Evolutionary conservation across 2,888 invertebrate genomes (phyloP).

Genomic region (Lottia gigantea): DNA sequence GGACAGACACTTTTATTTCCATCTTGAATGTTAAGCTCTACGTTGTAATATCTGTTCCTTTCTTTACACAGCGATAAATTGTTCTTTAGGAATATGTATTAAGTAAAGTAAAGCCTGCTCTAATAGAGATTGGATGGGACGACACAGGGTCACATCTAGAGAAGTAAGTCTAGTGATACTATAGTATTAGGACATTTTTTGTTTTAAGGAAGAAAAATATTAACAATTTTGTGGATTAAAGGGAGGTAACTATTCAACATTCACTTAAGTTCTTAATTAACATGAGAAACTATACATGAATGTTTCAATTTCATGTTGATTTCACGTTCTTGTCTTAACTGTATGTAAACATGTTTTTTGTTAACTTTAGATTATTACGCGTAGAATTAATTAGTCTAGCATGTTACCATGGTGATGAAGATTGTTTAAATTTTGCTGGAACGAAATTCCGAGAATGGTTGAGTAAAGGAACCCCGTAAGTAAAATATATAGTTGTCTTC

Average conservation of each 20-base stretch:
- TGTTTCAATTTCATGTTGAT: background rate
- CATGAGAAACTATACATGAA: too few species aligned
- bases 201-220: too few species aligned
- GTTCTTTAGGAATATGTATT: conserved; percentile 44
- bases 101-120: conserved; percentile 39
- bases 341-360: background rate
- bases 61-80: too few species aligned
- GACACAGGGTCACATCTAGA: conserved; percentile 48
- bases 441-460: conserved; percentile 52
- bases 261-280: background rate
- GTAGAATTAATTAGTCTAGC: conserved; percentile 50
- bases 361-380: conserved; percentile 42
- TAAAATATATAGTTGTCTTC: too few species aligned
- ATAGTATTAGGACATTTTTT: too few species aligned
- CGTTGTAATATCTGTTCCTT: too few species aligned
- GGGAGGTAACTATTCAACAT: too few species aligned
- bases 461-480: conserved; percentile 42
- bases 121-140: conserved; percentile 46
- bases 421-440: conserved; percentile 49
- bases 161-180: conserved; percentile 41
- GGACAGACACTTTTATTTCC: too few species aligned
- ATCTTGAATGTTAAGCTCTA: too few species aligned
- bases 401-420: conserved; percentile 45
- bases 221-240: too few species aligned
- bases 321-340: background rate